Percentiles rank a stretch among this genome's conserved stretches.
Conservation (phyloP, 2,113 vertebrate genomes). For the Gavialis gangeticus region DNA sequence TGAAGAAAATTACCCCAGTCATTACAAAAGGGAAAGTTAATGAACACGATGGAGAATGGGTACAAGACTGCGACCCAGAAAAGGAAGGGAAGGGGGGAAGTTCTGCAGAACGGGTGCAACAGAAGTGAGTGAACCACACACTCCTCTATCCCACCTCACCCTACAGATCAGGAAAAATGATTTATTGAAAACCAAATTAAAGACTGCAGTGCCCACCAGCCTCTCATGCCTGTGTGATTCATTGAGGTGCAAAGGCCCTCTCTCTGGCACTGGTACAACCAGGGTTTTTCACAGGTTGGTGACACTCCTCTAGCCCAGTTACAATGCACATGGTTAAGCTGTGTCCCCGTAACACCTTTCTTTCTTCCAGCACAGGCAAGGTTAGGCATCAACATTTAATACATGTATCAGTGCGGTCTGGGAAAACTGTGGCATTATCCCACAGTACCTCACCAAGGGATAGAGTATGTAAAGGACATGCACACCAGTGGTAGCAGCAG, state of each 20-base stretch:
- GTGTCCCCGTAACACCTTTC: neutral
- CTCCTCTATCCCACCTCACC: neutral
- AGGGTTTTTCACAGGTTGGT: neutral
- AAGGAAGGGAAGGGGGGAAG: neutral
- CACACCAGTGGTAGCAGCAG: fast-evolving
- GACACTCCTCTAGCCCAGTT: neutral
- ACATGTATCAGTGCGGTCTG: fast-evolving
- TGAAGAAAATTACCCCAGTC: neutral
- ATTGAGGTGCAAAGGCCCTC: neutral
- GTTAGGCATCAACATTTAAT: too few species aligned
- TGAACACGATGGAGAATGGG: neutral
- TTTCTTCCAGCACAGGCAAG: neutral
- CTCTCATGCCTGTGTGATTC: fast-evolving
- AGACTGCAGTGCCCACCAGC: neutral
- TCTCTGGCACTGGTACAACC: neutral
- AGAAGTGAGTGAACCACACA: neutral
- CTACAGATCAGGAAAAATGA: neutral
- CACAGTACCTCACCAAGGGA: fast-evolving
- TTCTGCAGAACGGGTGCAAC: neutral
- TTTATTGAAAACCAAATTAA: neutral
- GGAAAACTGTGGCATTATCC: neutral
- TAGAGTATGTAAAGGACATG: neutral
- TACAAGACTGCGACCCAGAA: neutral
- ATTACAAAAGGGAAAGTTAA: neutral
- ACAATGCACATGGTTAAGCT: neutral